Conservation (phyloP, 35 echinoderm and acorn worm genomes). For the Ophiothrix spiculata region DNA sequence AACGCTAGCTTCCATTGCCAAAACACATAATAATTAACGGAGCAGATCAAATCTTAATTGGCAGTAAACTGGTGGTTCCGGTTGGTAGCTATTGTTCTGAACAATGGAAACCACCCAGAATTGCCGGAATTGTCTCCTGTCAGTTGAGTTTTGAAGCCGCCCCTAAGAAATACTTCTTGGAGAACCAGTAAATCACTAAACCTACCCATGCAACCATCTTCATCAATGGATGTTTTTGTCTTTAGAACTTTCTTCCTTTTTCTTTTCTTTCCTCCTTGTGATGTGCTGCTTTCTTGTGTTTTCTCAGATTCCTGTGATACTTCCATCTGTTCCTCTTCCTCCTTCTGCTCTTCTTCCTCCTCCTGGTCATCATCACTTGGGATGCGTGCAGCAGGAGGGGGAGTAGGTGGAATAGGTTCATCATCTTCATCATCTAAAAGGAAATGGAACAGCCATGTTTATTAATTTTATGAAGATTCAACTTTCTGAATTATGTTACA, state of each 20-base stretch:
- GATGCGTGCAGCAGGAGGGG: constrained; percentile 4
- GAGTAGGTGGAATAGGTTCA: constrained; percentile 48
- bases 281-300: background rate
- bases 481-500: too few relatives aligned
- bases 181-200: background rate
- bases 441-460: too few relatives aligned
- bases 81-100: too few relatives aligned
- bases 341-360: constrained; percentile 11
- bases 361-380: background rate
- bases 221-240: constrained; percentile 46
- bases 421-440: constrained; percentile 31
- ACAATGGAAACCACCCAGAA: background rate
- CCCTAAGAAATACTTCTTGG: background rate
- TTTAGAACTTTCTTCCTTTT: constrained; percentile 49
- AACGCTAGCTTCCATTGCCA: too few relatives aligned
- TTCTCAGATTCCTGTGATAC: background rate
- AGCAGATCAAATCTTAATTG: background rate
- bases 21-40: background rate
- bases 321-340: background rate
- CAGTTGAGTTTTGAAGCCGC: too few relatives aligned
- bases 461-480: too few relatives aligned
- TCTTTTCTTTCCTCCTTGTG: constrained; percentile 12
- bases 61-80: background rate
- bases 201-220: constrained; percentile 67
- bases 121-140: background rate